These are phyloP conservation scores for Myotis brandtii DNA, from an alignment of 2,113 vertebrate genomes.

Conservation along the genomic window DNA sequence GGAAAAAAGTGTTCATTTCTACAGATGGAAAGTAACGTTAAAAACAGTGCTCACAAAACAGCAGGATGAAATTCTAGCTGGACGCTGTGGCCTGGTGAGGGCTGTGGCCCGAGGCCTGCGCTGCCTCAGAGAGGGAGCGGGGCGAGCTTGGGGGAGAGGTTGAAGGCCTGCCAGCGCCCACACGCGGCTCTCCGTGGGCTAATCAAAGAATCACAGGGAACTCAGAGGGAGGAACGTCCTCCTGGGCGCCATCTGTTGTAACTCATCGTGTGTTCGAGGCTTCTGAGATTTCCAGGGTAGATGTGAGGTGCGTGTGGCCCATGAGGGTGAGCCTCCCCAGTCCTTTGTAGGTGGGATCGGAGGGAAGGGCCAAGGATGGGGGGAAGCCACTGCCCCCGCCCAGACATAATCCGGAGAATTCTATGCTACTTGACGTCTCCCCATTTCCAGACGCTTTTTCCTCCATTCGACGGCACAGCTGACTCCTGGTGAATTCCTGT, in stretches of 20 bases:
- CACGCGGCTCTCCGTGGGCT: accelerated
- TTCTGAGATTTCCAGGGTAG: background rate
- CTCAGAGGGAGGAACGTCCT: background rate
- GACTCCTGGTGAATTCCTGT: background rate
- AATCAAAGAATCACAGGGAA: background rate
- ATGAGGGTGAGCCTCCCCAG: background rate
- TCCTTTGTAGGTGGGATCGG: background rate
- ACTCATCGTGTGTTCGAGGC: background rate
- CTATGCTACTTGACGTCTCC: background rate
- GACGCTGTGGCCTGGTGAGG: background rate
- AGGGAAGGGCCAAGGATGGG: background rate
- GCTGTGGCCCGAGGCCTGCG: background rate
- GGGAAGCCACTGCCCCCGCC: background rate
- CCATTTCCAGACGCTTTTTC: background rate
- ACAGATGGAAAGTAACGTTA: background rate
- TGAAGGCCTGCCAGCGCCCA: background rate
- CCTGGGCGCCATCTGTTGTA: background rate
- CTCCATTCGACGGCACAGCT: background rate
- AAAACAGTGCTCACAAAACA: background rate
- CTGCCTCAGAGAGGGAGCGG: accelerated
- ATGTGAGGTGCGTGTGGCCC: background rate
- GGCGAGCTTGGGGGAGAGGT: too few species aligned
- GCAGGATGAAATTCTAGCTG: background rate
- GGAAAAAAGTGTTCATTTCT: background rate
- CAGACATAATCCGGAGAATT: background rate